A percentile compares a stretch with the other conserved stretches of the same genome.
Conservation (phyloP, 1,140 invertebrate species). For the Nymphalis io region DNA sequence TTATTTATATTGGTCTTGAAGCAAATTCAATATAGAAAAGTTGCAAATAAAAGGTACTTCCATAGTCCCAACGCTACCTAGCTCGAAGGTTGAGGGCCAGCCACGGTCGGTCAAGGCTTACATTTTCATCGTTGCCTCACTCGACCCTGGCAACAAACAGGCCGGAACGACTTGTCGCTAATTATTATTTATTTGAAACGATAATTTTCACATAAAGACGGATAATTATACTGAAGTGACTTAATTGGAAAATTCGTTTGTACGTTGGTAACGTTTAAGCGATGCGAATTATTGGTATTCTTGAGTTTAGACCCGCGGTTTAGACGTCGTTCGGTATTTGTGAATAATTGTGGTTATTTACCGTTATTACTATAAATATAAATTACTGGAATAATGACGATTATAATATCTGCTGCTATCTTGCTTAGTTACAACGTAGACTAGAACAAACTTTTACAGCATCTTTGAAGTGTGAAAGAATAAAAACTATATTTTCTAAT, state of each 20-base stretch:
- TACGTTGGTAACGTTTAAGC: neutral
- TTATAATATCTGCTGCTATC: no score
- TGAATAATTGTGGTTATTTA: neutral
- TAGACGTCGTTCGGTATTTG: neutral
- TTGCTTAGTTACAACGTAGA: no score
- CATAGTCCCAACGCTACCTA: neutral
- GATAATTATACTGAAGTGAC: neutral
- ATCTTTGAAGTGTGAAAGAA: no score
- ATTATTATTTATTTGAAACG: conserved; percentile 53
- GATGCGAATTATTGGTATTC: no score
- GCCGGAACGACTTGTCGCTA: conserved; percentile 69
- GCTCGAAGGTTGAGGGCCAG: conserved; percentile 35
- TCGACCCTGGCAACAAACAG: conserved; percentile 72
- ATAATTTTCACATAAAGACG: conserved; percentile 21
- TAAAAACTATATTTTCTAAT: neutral
- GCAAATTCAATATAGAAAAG: no score
- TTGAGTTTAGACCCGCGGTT: no score
- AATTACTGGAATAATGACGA: neutral
- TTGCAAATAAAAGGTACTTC: neutral
- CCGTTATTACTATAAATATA: neutral
- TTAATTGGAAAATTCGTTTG: neutral
- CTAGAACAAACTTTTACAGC: no score
- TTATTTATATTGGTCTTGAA: no score
- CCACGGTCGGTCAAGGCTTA: conserved; percentile 63
- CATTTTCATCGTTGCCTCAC: conserved; percentile 69